phyloP scores from a whole-genome alignment of 2,113 vertebrate species.

The Epinephelus lanceolatus region DNA sequence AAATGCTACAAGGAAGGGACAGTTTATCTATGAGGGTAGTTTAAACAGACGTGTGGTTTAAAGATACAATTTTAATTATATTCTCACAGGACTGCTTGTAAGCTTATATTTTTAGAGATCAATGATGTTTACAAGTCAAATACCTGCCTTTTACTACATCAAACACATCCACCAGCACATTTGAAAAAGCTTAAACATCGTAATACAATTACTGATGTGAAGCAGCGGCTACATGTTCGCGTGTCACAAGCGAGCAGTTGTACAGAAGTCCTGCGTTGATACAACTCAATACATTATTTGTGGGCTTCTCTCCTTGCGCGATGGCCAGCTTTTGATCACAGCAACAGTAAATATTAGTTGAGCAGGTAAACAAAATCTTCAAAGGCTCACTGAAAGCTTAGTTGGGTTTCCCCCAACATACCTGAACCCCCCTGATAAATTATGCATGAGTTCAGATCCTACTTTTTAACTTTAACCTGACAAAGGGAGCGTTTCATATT shows the following conservation, averaged over 20 bases:
- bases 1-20: background rate
- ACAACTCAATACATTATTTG: constrained; percentile 70
- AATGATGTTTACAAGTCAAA: constrained; percentile 1
- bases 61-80: background rate
- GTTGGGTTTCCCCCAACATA: constrained; percentile 74
- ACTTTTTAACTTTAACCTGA: constrained; percentile 62
- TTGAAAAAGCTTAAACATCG: constrained; percentile 1
- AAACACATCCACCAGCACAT: background rate
- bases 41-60: too few relatives aligned
- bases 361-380: constrained; percentile 79
- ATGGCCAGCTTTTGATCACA: constrained; percentile 71
- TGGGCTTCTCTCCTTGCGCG: constrained; percentile 47
- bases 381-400: constrained; percentile 75
- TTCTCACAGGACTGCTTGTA: background rate
- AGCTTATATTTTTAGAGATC: background rate
- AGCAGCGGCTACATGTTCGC: constrained; percentile 14
- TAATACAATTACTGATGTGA: constrained; percentile 47
- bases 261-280: constrained; percentile 40
- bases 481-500: constrained; percentile 77
- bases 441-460: constrained; percentile 70
- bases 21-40: background rate
- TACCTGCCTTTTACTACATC: background rate
- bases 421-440: constrained; percentile 73
- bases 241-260: constrained; percentile 36
- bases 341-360: constrained; percentile 76